phyloP scores from a whole-genome alignment of 2,888 invertebrate species.

The Aporophyla lueneburgensis region DNA sequence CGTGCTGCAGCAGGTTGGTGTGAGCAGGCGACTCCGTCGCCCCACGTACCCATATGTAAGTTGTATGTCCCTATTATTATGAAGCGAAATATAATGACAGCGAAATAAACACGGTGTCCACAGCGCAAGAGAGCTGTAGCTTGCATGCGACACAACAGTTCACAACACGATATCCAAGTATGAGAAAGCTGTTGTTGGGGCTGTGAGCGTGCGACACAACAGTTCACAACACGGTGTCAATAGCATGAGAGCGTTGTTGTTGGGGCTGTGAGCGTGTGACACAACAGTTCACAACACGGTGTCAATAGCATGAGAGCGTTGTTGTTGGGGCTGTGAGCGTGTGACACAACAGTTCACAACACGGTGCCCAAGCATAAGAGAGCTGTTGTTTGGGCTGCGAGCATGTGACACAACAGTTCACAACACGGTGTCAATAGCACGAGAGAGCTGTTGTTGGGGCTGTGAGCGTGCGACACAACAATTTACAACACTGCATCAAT shows the following conservation, averaged over 20 bases:
- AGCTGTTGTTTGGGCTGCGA: background rate
- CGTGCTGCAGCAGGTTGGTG: too few relatives aligned
- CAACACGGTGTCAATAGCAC: too few relatives aligned
- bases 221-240: too few relatives aligned
- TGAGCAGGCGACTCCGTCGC: too few relatives aligned
- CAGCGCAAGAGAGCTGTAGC: background rate
- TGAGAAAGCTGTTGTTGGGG: background rate
- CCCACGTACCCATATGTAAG: too few relatives aligned
- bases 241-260: too few relatives aligned
- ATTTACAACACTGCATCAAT: too few relatives aligned
- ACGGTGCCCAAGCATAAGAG: background rate
- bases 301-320: background rate
- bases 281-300: background rate
- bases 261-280: too few relatives aligned
- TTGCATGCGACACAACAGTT: background rate
- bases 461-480: too few relatives aligned
- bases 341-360: background rate
- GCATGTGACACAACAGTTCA: background rate
- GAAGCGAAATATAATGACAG: background rate
- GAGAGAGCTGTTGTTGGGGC: too few relatives aligned
- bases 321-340: background rate
- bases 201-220: background rate
- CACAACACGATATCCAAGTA: background rate
- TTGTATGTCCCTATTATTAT: background rate
- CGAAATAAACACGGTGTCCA: too few relatives aligned